These are phyloP conservation scores for Nebria brevicollis DNA, from an alignment of 2,888 invertebrate genomes.

Conservation along the genomic window DNA sequence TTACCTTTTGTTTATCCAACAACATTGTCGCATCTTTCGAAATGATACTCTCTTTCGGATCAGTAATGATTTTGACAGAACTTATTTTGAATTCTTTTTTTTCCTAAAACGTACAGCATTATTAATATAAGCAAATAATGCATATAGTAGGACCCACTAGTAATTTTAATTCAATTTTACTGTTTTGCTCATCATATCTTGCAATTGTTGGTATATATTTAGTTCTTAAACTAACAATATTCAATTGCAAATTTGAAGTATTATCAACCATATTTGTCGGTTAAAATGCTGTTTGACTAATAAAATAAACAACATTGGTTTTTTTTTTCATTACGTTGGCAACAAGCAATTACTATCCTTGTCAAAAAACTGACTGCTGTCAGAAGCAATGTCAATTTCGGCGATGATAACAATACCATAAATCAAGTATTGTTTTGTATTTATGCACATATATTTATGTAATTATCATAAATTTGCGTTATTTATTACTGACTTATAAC, in stretches of 20 bases:
- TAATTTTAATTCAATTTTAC: constrained; percentile 33
- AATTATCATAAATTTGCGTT: neutral
- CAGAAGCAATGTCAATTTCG: neutral
- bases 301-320: too few relatives aligned
- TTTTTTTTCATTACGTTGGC: too few relatives aligned
- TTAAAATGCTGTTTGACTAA: too few relatives aligned
- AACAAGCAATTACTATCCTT: too few relatives aligned
- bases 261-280: neutral
- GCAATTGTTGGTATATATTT: constrained; percentile 28
- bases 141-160: constrained; percentile 14
- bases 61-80: neutral
- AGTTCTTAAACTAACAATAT: constrained; percentile 23
- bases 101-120: constrained; percentile 20
- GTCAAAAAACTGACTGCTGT: neutral
- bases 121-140: neutral
- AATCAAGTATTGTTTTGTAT: neutral
- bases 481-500: neutral
- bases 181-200: constrained; percentile 34
- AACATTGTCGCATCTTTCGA: neutral
- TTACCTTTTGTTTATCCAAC: constrained; percentile 21
- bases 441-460: neutral
- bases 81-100: constrained; percentile 22
- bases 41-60: constrained; percentile 20
- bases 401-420: neutral
- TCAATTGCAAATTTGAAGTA: constrained; percentile 21